A percentile compares a stretch with the other conserved stretches of the same genome.
These are phyloP conservation scores for Riptortus pedestris DNA, from an alignment of 1,140 invertebrate species.

Conservation along the genomic window DNA sequence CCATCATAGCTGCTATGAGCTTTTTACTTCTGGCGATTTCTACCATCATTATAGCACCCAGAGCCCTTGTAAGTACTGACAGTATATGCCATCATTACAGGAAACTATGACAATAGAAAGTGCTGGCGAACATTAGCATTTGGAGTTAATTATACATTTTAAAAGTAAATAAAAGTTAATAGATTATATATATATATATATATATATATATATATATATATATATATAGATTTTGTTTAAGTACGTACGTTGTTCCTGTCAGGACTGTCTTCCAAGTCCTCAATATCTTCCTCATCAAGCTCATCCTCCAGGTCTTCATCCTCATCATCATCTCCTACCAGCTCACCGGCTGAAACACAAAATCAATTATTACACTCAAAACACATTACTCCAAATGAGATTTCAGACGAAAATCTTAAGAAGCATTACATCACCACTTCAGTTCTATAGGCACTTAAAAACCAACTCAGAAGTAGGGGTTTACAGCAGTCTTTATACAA, in stretches of 20 bases:
- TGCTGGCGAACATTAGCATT: neutral
- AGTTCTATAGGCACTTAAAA: slow-evolving; percentile 29
- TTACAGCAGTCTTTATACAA: no score
- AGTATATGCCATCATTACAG: neutral
- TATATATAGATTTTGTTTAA: neutral
- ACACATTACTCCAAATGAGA: slow-evolving; percentile 53
- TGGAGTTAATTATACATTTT: no score
- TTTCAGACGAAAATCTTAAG: slow-evolving; percentile 61
- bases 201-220: no score
- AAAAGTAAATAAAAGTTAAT: no score
- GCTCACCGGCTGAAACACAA: slow-evolving; percentile 45
- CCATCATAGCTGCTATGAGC: no score
- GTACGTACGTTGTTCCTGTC: slow-evolving; percentile 33
- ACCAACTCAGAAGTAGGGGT: no score
- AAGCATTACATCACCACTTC: slow-evolving; percentile 59
- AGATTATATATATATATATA: no score
- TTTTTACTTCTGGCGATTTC: no score
- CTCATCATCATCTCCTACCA: slow-evolving; percentile 23
- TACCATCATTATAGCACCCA: neutral
- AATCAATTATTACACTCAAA: no score
- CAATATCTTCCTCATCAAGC: slow-evolving; percentile 22
- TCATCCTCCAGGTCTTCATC: slow-evolving; percentile 23
- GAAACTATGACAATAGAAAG: neutral
- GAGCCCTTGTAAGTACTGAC: neutral
- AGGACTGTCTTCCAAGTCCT: slow-evolving; percentile 32